Conservation (phyloP, 2,888 invertebrate species). For the Oscheius sp. region DNA sequence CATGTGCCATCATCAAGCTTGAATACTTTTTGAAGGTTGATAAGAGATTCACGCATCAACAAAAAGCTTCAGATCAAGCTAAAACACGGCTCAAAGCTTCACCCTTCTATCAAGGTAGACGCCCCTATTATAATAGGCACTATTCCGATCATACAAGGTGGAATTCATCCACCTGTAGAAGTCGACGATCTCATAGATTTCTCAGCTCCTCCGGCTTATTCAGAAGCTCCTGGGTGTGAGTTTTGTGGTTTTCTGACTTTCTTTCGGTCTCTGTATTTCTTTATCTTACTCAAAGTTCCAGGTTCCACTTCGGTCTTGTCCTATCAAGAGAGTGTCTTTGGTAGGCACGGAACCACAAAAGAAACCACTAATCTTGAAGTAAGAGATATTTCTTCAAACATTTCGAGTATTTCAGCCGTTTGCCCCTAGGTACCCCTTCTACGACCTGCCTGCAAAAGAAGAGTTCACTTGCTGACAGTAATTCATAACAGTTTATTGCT, state of each 20-base stretch:
- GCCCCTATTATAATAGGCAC: conserved; percentile 28
- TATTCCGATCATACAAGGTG: not conserved
- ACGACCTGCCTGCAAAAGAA: not conserved
- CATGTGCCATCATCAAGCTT: conserved; percentile 19
- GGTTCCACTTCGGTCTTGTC: not conserved
- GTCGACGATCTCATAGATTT: not conserved
- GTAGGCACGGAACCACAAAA: conserved; percentile 15
- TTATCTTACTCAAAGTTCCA: not conserved
- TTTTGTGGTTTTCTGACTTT: not conserved
- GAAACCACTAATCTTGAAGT: conserved; percentile 13
- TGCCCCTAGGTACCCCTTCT: conserved; percentile 28
- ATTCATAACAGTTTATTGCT: not conserved
- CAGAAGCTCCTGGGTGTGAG: not conserved
- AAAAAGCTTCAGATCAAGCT: conserved; percentile 9
- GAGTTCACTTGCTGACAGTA: not conserved
- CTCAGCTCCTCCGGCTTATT: conserved; percentile 6
- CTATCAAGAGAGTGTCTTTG: conserved; percentile 25
- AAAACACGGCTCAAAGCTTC: conserved; percentile 4
- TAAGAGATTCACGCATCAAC: not conserved
- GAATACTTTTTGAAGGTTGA: conserved; percentile 24
- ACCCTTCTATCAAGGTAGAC: conserved; percentile 11
- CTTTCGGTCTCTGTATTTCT: not conserved
- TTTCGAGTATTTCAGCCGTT: conserved; percentile 20
- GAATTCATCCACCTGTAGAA: not conserved
- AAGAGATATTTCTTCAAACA: not conserved